phyloP scores from a whole-genome alignment of 2,113 vertebrate genomes.

The Archilochus colubris region DNA sequence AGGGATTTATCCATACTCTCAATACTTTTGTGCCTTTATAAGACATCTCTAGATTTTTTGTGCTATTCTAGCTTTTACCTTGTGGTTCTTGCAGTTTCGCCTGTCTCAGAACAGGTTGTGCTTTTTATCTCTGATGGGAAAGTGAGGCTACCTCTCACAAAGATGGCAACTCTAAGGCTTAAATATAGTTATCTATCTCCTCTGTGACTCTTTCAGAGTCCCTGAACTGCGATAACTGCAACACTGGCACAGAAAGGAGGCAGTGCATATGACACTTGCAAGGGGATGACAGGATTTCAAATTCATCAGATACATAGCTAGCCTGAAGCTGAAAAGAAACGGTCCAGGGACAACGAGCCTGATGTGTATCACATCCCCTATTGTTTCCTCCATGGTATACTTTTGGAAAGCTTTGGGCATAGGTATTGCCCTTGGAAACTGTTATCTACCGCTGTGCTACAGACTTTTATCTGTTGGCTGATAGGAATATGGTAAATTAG shows the following conservation, averaged over 20 bases:
- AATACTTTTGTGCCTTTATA: not conserved
- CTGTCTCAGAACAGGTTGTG: not conserved
- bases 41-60: not conserved
- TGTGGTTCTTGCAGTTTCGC: not conserved
- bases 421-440: conserved; percentile 10
- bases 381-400: not conserved
- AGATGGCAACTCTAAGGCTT: conserved; percentile 43
- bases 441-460: not conserved
- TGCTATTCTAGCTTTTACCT: not conserved
- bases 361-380: conserved; percentile 33
- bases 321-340: not conserved
- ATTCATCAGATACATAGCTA: not conserved
- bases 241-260: not conserved
- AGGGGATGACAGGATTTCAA: conserved; percentile 32
- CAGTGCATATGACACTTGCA: not conserved
- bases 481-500: conserved; percentile 20
- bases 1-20: not conserved
- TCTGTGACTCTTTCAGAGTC: conserved; percentile 40
- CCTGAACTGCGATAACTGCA: conserved; percentile 44
- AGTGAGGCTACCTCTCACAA: conserved; percentile 19
- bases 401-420: conserved; percentile 20
- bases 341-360: not conserved
- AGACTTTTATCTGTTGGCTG: conserved; percentile 1
- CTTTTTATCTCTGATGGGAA: conserved; percentile 38
- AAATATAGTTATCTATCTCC: conserved; percentile 48